Base-by-base conservation (phyloP, 2,113 vertebrate genomes). In the Uria aalge region DNA sequence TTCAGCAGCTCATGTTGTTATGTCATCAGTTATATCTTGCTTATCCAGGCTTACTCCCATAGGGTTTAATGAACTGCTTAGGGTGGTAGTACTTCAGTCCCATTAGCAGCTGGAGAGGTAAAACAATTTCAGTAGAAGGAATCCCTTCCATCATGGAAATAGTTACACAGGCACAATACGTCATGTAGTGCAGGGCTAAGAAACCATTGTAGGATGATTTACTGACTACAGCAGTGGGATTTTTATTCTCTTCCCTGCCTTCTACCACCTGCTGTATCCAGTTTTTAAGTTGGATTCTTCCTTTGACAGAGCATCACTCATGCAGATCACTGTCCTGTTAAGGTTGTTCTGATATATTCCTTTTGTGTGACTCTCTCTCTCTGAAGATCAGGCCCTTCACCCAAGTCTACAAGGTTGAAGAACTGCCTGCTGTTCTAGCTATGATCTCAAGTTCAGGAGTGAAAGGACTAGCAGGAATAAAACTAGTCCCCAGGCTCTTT, bases 21-120 rank as follows among this genome's bases (percentile, higher is more conserved):
- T 96, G 60, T 92, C 91, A 87, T 95, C 94, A 85, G 73, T 92
- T 94, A 91, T 85, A 92, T 91, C 73, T 94, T 78, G 57, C 76
- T 95, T 96, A 90, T 78, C 43, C 80, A 89, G 62, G 41, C 73
- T 75, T 91, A 36, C 79, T 94, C 91, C 77, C 57, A 53, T 34
- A 47, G 64, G 66, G 26, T 91, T 94, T 94, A 95, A 91, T 84
- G 91, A 92, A 94, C 83, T 72, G 69, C 84, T 94, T 82, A 68
- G 84, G 81, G 64, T 75, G 30, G 56, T 82, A 74, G 68, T 84
- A 81, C 66, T 81, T 92, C 87, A 96, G 92, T 75, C 80, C 84
- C 84, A 96, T 97, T 95, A 97, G 69, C 91, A 94, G 80, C 69
- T 75, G 77, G 73, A 95, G 77, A 92, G 60, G 80, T 95, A 96